These are phyloP conservation scores for Temnothorax rugatulus DNA, from an alignment of 2,888 invertebrate species.

Conservation along the genomic window DNA sequence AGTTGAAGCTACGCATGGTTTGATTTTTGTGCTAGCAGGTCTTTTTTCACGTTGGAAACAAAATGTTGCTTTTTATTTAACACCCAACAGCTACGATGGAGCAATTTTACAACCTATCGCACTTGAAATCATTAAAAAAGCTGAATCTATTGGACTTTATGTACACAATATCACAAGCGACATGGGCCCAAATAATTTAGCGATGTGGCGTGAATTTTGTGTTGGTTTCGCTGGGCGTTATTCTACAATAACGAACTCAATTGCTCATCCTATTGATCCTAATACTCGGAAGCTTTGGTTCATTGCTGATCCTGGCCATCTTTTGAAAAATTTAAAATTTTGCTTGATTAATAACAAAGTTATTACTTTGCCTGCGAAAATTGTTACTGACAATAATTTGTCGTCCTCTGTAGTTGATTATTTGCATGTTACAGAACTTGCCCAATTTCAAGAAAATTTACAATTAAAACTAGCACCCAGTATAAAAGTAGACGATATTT, in stretches of 20 bases:
- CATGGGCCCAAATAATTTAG: neutral
- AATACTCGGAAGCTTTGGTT: too few species aligned
- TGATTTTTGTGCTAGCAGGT: neutral
- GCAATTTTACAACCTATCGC: neutral
- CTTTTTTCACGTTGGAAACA: neutral
- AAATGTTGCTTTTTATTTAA: slow-evolving; percentile 7
- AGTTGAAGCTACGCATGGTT: neutral
- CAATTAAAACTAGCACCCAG: neutral
- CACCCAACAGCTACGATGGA: slow-evolving; percentile 5
- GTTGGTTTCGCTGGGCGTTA: neutral
- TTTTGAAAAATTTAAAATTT: too few species aligned
- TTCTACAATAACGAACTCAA: too few species aligned
- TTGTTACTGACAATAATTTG: neutral
- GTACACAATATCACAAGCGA: neutral
- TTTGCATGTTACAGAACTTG: neutral
- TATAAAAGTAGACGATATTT: slow-evolving; percentile 4
- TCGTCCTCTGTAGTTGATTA: neutral
- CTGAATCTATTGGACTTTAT: neutral
- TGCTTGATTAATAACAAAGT: too few species aligned
- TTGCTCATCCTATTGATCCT: too few species aligned
- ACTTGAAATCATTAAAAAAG: slow-evolving; percentile 14
- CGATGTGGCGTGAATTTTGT: neutral
- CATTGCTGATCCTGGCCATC: too few species aligned
- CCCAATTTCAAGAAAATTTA: slow-evolving; percentile 8
- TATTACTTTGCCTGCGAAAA: too few species aligned